phyloP scores from a whole-genome alignment of 1,140 invertebrate genomes.

The Neodiprion pinetum region DNA sequence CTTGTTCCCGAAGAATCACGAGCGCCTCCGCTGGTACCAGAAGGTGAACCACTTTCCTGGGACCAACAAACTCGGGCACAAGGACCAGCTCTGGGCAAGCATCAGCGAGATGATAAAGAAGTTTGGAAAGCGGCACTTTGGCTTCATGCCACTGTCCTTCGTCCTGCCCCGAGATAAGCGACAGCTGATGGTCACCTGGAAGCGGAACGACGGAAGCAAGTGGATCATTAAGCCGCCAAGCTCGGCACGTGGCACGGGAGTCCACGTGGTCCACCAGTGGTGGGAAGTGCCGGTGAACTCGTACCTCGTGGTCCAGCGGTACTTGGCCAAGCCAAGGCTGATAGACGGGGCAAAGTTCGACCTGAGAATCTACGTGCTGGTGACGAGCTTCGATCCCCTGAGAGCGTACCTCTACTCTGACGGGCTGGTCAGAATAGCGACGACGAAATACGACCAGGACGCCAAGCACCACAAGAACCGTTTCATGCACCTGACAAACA shows the following conservation, averaged over 20 bases:
- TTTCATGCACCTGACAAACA: conserved; percentile 96
- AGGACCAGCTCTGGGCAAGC: conserved; percentile 70
- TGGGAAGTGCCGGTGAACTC: conserved; percentile 66
- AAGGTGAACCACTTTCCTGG: conserved; percentile 76
- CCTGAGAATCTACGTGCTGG: conserved; percentile 87
- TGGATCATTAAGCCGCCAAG: conserved; percentile 64
- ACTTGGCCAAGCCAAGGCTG: background rate
- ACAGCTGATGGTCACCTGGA: conserved; percentile 63
- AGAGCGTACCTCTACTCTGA: conserved; percentile 91
- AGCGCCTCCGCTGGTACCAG: conserved; percentile 63
- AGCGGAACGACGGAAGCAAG: conserved; percentile 34
- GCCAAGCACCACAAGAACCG: conserved; percentile 77
- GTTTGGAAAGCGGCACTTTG: conserved; percentile 54
- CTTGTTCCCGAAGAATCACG: background rate
- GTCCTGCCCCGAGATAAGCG: conserved; percentile 68
- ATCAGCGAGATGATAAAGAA: conserved; percentile 55
- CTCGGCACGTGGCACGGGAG: conserved; percentile 76
- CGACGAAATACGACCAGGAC: conserved; percentile 79
- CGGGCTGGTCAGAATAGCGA: conserved; percentile 88
- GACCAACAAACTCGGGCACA: conserved; percentile 74
- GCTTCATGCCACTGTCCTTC: conserved; percentile 71
- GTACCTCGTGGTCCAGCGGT: conserved; percentile 46
- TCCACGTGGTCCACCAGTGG: conserved; percentile 73
- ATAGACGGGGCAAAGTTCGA: conserved; percentile 2
- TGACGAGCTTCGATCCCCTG: conserved; percentile 89